phyloP scores from a whole-genome alignment of 1,140 invertebrate genomes.

The Asobara japonica region DNA sequence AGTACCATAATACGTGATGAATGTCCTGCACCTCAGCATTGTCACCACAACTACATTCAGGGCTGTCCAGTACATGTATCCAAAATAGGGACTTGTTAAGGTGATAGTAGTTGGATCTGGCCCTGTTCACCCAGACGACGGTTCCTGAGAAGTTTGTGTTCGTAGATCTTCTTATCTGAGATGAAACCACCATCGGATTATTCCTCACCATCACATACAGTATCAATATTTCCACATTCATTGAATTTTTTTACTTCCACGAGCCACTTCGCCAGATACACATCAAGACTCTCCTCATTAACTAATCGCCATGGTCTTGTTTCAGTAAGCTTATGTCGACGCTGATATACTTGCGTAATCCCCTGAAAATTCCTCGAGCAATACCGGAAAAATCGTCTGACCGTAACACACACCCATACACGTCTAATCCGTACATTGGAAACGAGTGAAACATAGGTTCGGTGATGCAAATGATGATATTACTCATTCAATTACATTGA shows the following conservation, averaged over 20 bases:
- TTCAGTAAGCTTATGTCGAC: constrained; percentile 22
- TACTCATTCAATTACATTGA: neutral
- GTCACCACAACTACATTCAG: no score
- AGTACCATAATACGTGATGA: no score
- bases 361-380: constrained; percentile 15
- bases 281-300: constrained; percentile 46
- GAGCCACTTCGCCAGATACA: neutral
- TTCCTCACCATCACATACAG: neutral
- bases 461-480: constrained; percentile 8
- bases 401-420: neutral
- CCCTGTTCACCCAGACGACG: no score
- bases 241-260: neutral
- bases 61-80: no score
- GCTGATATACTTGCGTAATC: constrained; percentile 28
- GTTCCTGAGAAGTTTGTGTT: no score
- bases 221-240: neutral
- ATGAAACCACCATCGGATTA: neutral
- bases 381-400: constrained; percentile 27
- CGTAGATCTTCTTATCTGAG: no score
- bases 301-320: constrained; percentile 37
- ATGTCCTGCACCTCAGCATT: no score
- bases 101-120: no score
- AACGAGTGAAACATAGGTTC: neutral
- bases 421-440: neutral
- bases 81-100: no score